Evolutionary conservation across 92 coral and sea anemone species (phyloP).

Genomic region (Bergia puertoricense): DNA sequence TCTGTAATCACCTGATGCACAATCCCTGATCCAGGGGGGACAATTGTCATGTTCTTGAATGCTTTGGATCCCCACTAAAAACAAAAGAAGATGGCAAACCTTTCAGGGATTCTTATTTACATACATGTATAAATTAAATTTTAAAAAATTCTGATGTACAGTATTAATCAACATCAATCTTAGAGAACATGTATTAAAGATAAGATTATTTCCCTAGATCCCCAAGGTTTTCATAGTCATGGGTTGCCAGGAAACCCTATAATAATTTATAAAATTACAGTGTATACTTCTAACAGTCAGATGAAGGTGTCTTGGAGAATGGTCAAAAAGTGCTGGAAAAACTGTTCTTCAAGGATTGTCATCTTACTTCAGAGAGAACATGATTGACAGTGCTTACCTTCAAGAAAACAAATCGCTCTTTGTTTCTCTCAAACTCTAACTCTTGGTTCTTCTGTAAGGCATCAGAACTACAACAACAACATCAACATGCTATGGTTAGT

Average conservation of each 20-base stretch:
- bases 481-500: neutral
- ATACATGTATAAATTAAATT: too few species aligned
- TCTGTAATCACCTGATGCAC: slow-evolving; percentile 82
- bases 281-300: too few species aligned
- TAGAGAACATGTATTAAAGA: neutral
- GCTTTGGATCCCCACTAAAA: slow-evolving; percentile 98
- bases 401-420: slow-evolving; percentile 92
- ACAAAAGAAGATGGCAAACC: neutral
- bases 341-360: neutral
- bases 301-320: too few species aligned
- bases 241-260: too few species aligned
- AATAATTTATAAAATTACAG: too few species aligned
- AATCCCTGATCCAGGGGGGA: slow-evolving; percentile 98
- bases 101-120: neutral
- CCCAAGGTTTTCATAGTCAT: too few species aligned
- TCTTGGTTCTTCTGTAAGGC: slow-evolving; percentile 93
- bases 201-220: neutral
- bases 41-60: slow-evolving; percentile 91
- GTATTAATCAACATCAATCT: neutral
- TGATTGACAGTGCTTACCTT: slow-evolving; percentile 58
- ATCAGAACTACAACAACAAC: slow-evolving; percentile 57
- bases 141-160: too few species aligned
- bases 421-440: slow-evolving; percentile 90
- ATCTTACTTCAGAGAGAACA: neutral
- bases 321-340: neutral